Base-by-base conservation (phyloP, 1,140 invertebrate species). In the Bombus confusus region DNA sequence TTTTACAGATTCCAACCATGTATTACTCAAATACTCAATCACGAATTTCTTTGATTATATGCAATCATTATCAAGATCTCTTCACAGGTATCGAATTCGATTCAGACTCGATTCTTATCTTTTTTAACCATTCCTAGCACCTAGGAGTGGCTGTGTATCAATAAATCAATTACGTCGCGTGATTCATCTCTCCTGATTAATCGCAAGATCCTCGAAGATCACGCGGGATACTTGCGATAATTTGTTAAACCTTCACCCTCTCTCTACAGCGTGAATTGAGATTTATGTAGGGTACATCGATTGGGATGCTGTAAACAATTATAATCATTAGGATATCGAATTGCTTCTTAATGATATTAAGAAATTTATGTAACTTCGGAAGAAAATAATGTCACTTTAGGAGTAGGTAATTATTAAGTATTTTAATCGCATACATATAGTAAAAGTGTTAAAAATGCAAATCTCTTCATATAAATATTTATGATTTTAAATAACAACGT, bases 151-250 rank as follows among this genome's bases (percentile, higher is more conserved):
- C 22, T 25, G 39, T n/a, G 22, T n/a, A 72, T 71, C 83, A 41
- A 85, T 80, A 85, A 85, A 85, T 85, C 83, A 85, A 85, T 85
- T 85, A 71, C 52, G 15, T 15, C 10, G 76, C 9, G 83, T 62
- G 77, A 85, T 85, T 85, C 83, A 80, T 80, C 37, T 79, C 28
- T 12, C 10, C 68, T 39, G 83, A 85, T 80, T 71, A 85, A 85
- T 85, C 68, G 76, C 52, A 39, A 41, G 13, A 47, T 72, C 52
- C 22, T 74, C 41, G 39, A 41, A 18, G 47, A 59, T 28, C 22
- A 12, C 4, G 1, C 22, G 72, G 80, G 10, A 82, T 76, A 66
- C 43, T 13, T 59, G 64, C 62, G 81, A 78, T 78, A 78, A 75
- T 83, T 83, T 83, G 81, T 83, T 78, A 74, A 78, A 64, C 69